These are phyloP conservation scores for Ascaphus truei DNA, from an alignment of 2,113 vertebrate genomes.

Conservation along the genomic window DNA sequence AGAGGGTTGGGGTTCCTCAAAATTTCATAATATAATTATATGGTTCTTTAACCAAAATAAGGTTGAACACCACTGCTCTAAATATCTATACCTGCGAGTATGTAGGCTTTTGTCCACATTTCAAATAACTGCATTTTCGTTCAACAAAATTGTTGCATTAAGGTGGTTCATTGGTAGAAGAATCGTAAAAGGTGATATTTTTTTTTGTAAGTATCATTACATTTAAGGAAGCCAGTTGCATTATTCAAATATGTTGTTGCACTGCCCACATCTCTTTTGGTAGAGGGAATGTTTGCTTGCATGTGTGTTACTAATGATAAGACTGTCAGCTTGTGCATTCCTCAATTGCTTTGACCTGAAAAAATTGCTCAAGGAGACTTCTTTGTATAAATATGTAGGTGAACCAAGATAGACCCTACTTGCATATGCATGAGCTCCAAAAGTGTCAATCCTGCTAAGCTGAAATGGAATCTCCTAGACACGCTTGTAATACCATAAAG, in stretches of 20 bases:
- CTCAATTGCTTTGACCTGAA: neutral
- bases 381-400: constrained; percentile 12
- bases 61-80: no score
- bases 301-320: neutral
- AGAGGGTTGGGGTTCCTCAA: no score
- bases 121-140: no score
- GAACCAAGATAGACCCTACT: neutral
- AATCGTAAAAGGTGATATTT: no score
- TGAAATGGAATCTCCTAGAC: neutral
- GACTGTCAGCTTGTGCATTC: neutral
- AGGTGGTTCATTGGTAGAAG: no score
- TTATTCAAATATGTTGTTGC: neutral
- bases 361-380: constrained; percentile 8
- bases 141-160: no score
- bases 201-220: no score
- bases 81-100: no score
- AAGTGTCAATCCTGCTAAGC: neutral
- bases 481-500: neutral
- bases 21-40: no score
- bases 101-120: no score
- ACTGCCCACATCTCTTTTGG: neutral
- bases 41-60: no score
- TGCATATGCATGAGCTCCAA: neutral
- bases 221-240: neutral
- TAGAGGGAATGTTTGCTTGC: neutral